Evolutionary conservation across 2,888 invertebrate species (phyloP).

Genomic region (Mycalesis mineus): DNA sequence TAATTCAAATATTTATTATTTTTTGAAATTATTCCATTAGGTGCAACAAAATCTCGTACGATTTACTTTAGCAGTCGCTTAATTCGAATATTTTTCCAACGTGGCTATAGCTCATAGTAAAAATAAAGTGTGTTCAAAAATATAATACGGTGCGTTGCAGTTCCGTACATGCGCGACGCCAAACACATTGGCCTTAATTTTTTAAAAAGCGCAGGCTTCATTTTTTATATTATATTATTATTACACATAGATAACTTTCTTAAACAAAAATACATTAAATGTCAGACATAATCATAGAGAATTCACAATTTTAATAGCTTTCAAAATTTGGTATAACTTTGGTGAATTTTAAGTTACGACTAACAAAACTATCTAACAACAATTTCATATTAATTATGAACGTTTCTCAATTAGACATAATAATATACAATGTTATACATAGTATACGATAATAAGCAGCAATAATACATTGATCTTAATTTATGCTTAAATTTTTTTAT

Average conservation of each 20-base stretch:
- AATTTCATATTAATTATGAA: conserved; percentile 14
- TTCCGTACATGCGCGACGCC: not conserved
- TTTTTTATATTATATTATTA: not conserved
- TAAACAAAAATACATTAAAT: not conserved
- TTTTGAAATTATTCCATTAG: too few species aligned
- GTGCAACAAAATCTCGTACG: too few species aligned
- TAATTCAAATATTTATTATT: too few species aligned
- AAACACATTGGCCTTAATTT: not conserved
- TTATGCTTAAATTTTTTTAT: too few species aligned
- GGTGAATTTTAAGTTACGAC: conserved; percentile 21
- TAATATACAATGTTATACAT: not conserved
- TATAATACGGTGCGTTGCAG: not conserved
- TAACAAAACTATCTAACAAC: conserved; percentile 24
- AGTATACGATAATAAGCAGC: too few species aligned
- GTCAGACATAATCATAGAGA: not conserved
- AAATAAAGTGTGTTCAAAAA: not conserved
- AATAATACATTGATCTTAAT: too few species aligned
- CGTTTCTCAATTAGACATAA: conserved; percentile 22
- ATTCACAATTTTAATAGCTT: conserved; percentile 10
- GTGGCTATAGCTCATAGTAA: too few species aligned
- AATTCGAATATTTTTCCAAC: too few species aligned
- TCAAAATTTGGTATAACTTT: conserved; percentile 16
- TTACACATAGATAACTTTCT: not conserved
- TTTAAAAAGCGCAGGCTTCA: not conserved
- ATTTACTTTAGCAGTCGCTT: too few species aligned